A percentile compares a stretch with the other conserved stretches of the same genome.
Conservation (phyloP, 2,888 invertebrate species). For the Gryllus longicercus region DNA sequence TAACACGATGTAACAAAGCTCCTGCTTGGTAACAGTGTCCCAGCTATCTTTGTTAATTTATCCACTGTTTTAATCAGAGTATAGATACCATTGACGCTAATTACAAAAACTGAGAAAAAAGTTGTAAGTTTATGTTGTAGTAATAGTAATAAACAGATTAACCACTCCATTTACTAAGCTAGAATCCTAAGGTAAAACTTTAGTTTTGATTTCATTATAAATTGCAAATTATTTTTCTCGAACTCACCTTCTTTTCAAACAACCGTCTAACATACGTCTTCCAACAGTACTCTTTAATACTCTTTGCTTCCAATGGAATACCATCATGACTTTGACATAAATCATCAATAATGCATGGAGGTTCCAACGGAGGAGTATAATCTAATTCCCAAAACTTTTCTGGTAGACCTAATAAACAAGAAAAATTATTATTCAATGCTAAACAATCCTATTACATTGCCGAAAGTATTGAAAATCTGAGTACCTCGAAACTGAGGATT, state of each 20-base stretch:
- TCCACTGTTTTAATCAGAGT: too few species aligned
- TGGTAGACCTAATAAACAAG: conserved; percentile 61
- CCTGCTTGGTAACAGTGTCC: too few species aligned
- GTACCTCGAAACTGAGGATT: conserved; percentile 77
- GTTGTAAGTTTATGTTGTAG: too few species aligned
- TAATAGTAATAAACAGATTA: too few species aligned
- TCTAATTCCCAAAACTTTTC: conserved; percentile 60
- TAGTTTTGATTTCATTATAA: too few species aligned
- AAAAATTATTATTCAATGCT: background rate
- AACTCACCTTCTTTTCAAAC: conserved; percentile 64
- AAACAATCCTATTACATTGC: background rate
- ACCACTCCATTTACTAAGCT: too few species aligned
- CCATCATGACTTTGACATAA: conserved; percentile 80
- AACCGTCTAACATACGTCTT: conserved; percentile 72
- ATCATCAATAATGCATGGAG: conserved; percentile 78
- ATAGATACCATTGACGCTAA: too few species aligned
- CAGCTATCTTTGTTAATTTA: too few species aligned
- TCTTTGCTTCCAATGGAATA: conserved; percentile 80
- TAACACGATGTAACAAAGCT: too few species aligned
- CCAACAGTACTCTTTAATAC: conserved; percentile 85
- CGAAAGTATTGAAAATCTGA: background rate
- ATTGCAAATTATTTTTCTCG: background rate
- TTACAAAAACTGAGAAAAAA: too few species aligned
- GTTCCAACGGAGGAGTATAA: conserved; percentile 58
- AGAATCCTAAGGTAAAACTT: too few species aligned